Conservation (phyloP, 2,888 invertebrate species). For the Troilus luridus region DNA sequence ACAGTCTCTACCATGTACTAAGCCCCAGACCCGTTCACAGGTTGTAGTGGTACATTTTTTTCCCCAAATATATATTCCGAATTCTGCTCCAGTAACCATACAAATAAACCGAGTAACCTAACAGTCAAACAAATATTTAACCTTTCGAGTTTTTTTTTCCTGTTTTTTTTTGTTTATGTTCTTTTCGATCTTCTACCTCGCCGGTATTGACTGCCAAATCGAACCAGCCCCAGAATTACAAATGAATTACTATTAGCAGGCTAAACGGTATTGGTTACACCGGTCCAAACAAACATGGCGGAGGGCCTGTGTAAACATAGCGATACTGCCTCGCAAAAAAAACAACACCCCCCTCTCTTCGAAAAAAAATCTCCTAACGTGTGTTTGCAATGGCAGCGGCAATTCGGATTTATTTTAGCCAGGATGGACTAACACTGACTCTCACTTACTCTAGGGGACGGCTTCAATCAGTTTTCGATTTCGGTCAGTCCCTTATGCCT, state of each 20-base stretch:
- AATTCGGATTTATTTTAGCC: constrained; percentile 38
- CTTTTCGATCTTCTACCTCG: background rate
- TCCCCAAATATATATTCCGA: too few species aligned
- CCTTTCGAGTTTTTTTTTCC: background rate
- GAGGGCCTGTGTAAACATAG: constrained; percentile 36
- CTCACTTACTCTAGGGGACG: background rate
- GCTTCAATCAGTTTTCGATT: constrained; percentile 22
- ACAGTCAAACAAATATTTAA: background rate
- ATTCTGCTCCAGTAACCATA: background rate
- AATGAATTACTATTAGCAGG: constrained; percentile 31
- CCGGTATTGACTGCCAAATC: background rate
- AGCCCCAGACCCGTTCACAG: too few species aligned
- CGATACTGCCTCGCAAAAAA: constrained; percentile 29
- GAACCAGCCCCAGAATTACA: background rate
- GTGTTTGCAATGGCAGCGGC: constrained; percentile 39
- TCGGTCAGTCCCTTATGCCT: background rate
- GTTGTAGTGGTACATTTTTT: too few species aligned
- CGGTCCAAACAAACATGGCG: constrained; percentile 39
- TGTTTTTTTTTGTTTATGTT: background rate
- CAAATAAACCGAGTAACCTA: background rate
- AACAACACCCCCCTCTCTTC: background rate
- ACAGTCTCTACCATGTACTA: too few species aligned
- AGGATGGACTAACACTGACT: background rate
- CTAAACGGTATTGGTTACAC: constrained; percentile 48
- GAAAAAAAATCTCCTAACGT: constrained; percentile 14